Evolutionary conservation across 2,797 vertebrate genomes (phyloP).

Genomic region (Lithobates pipiens): DNA sequence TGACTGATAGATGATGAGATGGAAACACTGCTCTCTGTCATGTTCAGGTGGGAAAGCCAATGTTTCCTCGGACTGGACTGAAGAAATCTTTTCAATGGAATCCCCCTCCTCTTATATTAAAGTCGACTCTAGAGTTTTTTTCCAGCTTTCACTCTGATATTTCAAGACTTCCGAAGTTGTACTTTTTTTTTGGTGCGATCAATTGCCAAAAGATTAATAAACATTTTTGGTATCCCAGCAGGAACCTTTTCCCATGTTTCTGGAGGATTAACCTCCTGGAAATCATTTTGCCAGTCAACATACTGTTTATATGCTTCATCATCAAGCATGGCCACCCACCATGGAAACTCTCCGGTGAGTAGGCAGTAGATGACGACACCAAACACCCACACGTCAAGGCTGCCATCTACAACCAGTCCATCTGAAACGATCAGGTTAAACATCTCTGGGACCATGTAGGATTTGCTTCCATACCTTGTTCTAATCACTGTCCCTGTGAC

Average conservation of each 20-base stretch:
- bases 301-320: not conserved
- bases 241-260: not conserved
- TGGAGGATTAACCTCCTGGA: not conserved
- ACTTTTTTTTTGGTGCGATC: not conserved
- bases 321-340: not conserved
- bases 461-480: not conserved
- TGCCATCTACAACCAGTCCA: not conserved
- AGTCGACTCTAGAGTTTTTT: not conserved
- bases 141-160: not conserved
- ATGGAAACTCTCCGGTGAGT: not conserved
- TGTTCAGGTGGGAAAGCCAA: no score
- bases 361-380: not conserved
- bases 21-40: not conserved
- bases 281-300: not conserved
- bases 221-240: not conserved
- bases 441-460: conserved; percentile 1
- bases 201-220: not conserved
- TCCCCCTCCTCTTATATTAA: not conserved
- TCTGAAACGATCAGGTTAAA: not conserved
- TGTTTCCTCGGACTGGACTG: not conserved
- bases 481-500: not conserved
- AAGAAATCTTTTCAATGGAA: not conserved
- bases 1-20: not conserved
- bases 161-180: not conserved
- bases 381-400: not conserved